Evolutionary conservation across 2,797 vertebrate genomes (phyloP).

Genomic region (Rhabdophis nuchalis): DNA sequence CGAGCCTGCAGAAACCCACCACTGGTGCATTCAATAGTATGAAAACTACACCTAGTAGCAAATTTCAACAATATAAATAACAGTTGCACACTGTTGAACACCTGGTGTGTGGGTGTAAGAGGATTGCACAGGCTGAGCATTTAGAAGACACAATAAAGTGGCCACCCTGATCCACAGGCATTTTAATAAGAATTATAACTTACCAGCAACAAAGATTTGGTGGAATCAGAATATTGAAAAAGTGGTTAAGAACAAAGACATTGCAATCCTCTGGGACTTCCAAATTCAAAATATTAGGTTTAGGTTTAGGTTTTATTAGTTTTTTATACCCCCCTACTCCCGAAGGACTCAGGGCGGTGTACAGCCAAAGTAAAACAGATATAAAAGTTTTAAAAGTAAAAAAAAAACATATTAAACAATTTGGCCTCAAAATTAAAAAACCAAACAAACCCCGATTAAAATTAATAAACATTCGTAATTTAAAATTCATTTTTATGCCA

Average conservation of each 20-base stretch:
- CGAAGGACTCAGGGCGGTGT: too few species aligned
- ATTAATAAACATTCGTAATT: too few species aligned
- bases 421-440: too few species aligned
- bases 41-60: background rate
- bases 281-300: background rate
- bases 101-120: background rate
- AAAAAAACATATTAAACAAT: too few species aligned
- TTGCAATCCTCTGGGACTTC: background rate
- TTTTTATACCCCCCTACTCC: too few species aligned
- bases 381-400: too few species aligned
- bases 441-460: too few species aligned
- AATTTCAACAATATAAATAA: background rate
- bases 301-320: too few species aligned
- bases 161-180: background rate
- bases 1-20: too few species aligned
- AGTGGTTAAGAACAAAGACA: background rate
- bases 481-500: too few species aligned
- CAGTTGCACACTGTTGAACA: background rate
- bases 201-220: background rate
- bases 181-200: background rate
- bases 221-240: background rate
- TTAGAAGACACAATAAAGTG: background rate
- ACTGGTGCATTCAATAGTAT: too few species aligned
- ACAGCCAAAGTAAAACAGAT: too few species aligned
- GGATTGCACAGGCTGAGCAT: background rate